Base-by-base conservation (phyloP, 2,113 vertebrate genomes). In the Callipepla squamata region DNA sequence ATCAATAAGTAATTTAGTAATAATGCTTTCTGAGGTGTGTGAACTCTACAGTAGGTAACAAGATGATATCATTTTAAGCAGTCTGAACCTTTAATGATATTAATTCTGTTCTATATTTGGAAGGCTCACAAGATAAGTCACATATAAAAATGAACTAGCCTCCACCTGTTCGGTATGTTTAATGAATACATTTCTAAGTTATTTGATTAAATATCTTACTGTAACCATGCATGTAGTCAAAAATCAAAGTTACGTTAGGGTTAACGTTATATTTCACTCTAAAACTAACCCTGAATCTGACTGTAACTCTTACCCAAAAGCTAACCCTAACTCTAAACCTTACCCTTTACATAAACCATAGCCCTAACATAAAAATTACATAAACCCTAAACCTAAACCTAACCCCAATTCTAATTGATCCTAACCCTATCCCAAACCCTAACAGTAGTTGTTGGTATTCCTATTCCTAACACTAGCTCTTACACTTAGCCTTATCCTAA, bases 1-100 rank as follows among this genome's bases (percentile, higher is more conserved):
- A 84, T 76, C 80, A 90, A 38, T 68, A 93, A 90, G 30, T 18
- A 81, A 92, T 89, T 90, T 84, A 66, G 26, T 44, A 92, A 86
- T 36, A 80, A 68, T 1, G 2, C 11, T 68, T 68, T 93, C 80
- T 48, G 42, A 85, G 47, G 47, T 78, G 42, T n/a, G 32, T 50
- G 65, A 92, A 61, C 38, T 87, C 63, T 47, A 8, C 13, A 74
- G 42, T 2, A 82, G 36, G 18, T 42, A 91, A 82, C 6, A 50
- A 13, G 26, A 12, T 58, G 80, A 70, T 75, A 86, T 36, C 28
- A 30, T 76, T 80, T 65, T 51, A 83, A 92, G 44, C 17, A 78
- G 21, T 11, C 66, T 48, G 34, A 84, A 30, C 7, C 44, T 88
- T 67, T 72, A 88, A 63, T 72, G 61, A 63, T 25, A 32, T 67